These are phyloP conservation scores for Nilaparvata lugens DNA, from an alignment of 1,140 invertebrate species.

Conservation along the genomic window DNA sequence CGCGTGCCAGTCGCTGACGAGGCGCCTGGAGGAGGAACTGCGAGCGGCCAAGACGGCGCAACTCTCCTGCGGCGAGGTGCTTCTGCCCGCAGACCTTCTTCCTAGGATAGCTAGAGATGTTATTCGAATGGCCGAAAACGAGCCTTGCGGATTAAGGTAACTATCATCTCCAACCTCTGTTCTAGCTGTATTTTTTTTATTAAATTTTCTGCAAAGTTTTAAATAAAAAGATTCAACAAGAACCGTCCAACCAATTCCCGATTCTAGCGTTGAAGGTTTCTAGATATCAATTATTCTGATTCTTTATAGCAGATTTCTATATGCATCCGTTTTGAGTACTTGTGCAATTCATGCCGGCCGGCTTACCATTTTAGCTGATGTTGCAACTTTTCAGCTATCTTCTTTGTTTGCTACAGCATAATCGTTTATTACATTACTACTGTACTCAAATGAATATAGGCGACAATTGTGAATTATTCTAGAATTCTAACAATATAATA, in stretches of 20 bases:
- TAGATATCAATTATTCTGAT: background rate
- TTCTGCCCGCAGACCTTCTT: constrained; percentile 67
- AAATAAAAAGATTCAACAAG: background rate
- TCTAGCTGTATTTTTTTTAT: background rate
- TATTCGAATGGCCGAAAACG: constrained; percentile 66
- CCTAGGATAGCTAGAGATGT: constrained; percentile 64
- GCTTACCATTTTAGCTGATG: no score
- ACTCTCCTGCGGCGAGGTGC: constrained; percentile 66
- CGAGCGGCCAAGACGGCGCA: constrained; percentile 66
- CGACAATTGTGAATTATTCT: no score
- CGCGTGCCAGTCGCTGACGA: constrained; percentile 36
- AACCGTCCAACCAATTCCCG: background rate
- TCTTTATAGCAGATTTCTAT: background rate
- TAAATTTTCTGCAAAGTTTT: background rate
- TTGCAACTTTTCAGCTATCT: no score
- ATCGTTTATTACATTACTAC: no score
- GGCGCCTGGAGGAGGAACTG: constrained; percentile 62
- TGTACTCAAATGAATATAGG: no score
- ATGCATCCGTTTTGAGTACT: no score
- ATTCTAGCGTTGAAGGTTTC: background rate
- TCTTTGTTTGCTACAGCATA: no score
- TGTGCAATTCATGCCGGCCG: no score
- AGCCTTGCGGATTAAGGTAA: constrained; percentile 68
- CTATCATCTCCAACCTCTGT: background rate
- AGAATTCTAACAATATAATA: no score